A percentile compares a stretch with the other conserved stretches of the same genome.
Evolutionary conservation across 2,888 invertebrate species (phyloP).

Genomic region (Spialia ferax): DNA sequence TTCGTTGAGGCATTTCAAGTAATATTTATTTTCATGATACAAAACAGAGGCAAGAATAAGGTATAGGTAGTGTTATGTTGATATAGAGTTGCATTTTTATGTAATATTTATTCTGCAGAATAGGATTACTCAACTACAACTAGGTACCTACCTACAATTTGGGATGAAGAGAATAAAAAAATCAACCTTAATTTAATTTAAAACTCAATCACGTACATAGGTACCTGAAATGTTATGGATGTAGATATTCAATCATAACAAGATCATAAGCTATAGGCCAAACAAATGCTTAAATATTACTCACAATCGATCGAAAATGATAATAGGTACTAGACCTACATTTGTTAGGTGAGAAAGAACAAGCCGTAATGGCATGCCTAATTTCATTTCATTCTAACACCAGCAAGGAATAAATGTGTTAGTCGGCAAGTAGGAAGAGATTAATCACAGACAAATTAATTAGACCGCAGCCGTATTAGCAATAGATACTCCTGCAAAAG

Average conservation of each 20-base stretch:
- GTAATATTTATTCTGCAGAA: too few species aligned
- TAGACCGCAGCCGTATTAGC: slow-evolving; percentile 23
- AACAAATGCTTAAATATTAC: slow-evolving; percentile 1
- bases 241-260: too few species aligned
- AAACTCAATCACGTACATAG: too few species aligned
- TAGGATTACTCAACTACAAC: too few species aligned
- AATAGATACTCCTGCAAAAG: slow-evolving; percentile 20
- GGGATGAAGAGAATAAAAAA: too few species aligned
- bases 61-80: background rate
- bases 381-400: background rate
- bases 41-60: background rate
- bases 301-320: background rate
- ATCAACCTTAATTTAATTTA: too few species aligned
- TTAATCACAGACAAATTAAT: slow-evolving; percentile 34
- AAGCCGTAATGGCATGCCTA: background rate
- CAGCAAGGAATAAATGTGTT: slow-evolving; percentile 18
- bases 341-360: background rate
- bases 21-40: background rate
- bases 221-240: too few species aligned
- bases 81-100: background rate
- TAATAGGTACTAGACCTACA: slow-evolving; percentile 2
- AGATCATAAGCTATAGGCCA: background rate
- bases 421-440: slow-evolving; percentile 33
- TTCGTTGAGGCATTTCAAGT: too few species aligned
- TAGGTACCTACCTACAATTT: too few species aligned